phyloP scores from a whole-genome alignment of 2,113 vertebrate species.

The rabbit (Oryctolagus cuniculus) region mOryCun1.1 NC_091435.1:69370501-69371000 shows the following conservation, averaged over 20 bases:
- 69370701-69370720: neutral
- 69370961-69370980: too few species aligned
- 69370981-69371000: too few species aligned
- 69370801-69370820: neutral
- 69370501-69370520: neutral
- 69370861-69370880: too few species aligned
- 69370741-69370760: neutral
- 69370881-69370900: too few species aligned
- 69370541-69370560: neutral
- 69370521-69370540: neutral
- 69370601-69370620: neutral
- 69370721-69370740: neutral
- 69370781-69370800: slow-evolving; percentile 30
- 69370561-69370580: neutral
- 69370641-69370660: neutral
- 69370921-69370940: too few species aligned
- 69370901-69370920: too few species aligned
- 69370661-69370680: slow-evolving; percentile 21
- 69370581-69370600: slow-evolving; percentile 13
- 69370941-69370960: too few species aligned
- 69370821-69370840: neutral
- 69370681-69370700: slow-evolving; percentile 24
- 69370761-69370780: neutral
- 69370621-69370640: slow-evolving; percentile 19
- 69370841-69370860: neutral